Evolutionary conservation across 92 coral and sea anemone species (phyloP).

Genomic region (Epizoanthus fatuus): DNA sequence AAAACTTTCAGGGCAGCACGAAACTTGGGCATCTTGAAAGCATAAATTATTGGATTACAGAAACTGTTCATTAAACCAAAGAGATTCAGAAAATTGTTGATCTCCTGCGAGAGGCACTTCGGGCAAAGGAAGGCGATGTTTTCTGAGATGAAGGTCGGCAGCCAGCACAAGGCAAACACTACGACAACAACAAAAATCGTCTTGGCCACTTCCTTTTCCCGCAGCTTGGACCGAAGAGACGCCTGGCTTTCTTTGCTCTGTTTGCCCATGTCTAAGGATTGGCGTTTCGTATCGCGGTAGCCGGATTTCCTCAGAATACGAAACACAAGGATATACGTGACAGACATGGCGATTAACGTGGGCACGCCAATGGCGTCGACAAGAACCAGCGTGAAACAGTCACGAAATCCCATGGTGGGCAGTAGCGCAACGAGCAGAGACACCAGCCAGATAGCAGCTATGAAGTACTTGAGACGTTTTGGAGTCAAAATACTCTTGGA

Average conservation of each 20-base stretch:
- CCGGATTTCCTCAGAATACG: slow-evolving; percentile 30
- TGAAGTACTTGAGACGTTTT: slow-evolving; percentile 26
- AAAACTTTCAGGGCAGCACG: not conserved
- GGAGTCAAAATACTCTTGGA: slow-evolving; percentile 25
- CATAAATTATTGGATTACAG: slow-evolving; percentile 46
- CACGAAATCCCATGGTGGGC: slow-evolving; percentile 27
- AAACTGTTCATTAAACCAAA: slow-evolving; percentile 35
- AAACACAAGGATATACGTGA: slow-evolving; percentile 22
- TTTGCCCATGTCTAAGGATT: not conserved
- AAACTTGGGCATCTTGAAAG: slow-evolving; percentile 40
- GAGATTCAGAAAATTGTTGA: slow-evolving; percentile 34
- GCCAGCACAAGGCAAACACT: slow-evolving; percentile 27
- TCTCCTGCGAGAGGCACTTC: slow-evolving; percentile 14
- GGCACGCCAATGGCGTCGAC: slow-evolving; percentile 16
- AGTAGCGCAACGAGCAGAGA: slow-evolving; percentile 22
- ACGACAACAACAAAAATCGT: slow-evolving; percentile 24
- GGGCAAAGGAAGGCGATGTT: slow-evolving; percentile 19
- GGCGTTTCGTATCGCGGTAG: slow-evolving; percentile 34
- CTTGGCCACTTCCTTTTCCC: slow-evolving; percentile 42
- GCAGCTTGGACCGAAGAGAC: slow-evolving; percentile 24
- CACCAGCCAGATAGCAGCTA: slow-evolving; percentile 14
- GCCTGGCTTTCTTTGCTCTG: slow-evolving; percentile 25
- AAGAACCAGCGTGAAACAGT: slow-evolving; percentile 10
- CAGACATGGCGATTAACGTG: slow-evolving; percentile 15
- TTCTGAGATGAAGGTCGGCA: slow-evolving; percentile 21